Conservation (phyloP, 2,888 invertebrate genomes). For the Rhagium mordax region DNA sequence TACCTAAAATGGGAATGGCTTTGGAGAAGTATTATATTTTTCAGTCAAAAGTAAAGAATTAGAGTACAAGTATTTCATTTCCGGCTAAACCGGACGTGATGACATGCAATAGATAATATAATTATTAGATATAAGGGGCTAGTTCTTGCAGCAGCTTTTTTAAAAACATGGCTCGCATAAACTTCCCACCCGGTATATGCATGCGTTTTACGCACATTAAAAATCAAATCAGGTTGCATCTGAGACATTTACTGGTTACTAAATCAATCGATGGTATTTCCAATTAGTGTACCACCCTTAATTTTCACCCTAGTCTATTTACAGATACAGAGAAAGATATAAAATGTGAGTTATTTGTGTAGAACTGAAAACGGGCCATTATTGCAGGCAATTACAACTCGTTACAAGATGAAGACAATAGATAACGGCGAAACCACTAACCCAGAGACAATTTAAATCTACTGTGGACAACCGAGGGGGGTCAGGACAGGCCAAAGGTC, state of each 20-base stretch:
- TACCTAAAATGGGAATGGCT: too few relatives aligned
- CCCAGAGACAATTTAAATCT: constrained; percentile 69
- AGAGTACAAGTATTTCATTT: too few relatives aligned
- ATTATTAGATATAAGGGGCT: too few relatives aligned
- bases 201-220: too few relatives aligned
- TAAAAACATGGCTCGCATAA: too few relatives aligned
- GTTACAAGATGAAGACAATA: constrained; percentile 66
- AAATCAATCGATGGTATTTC: constrained; percentile 6
- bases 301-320: constrained; percentile 34
- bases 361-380: constrained; percentile 55
- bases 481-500: constrained; percentile 66
- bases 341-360: constrained; percentile 49
- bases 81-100: too few relatives aligned
- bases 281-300: constrained; percentile 42
- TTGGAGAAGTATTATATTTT: too few relatives aligned
- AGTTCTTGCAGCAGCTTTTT: too few relatives aligned
- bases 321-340: constrained; percentile 42
- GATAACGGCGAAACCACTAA: constrained; percentile 66
- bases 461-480: constrained; percentile 63
- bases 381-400: constrained; percentile 64
- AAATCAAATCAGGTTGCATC: too few relatives aligned
- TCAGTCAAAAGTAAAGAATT: too few relatives aligned
- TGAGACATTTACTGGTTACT: constrained; percentile 1
- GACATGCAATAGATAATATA: too few relatives aligned
- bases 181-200: too few relatives aligned